Base-by-base conservation (phyloP, 2,888 invertebrate species). In the Plagiodera versicolora region DNA sequence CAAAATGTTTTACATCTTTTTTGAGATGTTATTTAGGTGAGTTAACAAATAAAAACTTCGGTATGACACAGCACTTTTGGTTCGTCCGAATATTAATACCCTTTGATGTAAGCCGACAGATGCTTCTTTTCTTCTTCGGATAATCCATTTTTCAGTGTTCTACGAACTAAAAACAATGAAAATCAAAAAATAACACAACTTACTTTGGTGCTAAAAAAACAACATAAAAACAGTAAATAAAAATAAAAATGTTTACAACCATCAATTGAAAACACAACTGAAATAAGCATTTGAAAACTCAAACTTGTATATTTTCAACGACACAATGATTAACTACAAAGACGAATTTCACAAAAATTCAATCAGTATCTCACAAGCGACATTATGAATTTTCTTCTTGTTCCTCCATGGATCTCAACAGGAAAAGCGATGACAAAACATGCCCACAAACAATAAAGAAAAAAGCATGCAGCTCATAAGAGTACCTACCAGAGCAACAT, bases 91-190 rank as follows among this genome's bases (percentile, higher is more conserved):
- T 50, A 56, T 83, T 82, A 89, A 82, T 88, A 89, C 75, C 88
- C 87, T 81, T 89, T 88, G 76, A 89, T 89, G 81, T 87, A 85
- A 68, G 89, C 86, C 73, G 89, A 88, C 72, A 90, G 85, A 79
- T 89, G 87, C 79, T 88, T 89, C 80, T 90, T 87, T 79, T 92
- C 92, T 80, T 92, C 91, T 75, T 90, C 90, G 65, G 89, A 89
- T 72, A 92, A 83, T 70, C 91, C 92, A 80, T 89, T 90, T 77
- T 90, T 90, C 74, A 92, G 81, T 65, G 92, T 92, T 80, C 92
- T 86, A 79, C 92, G 86, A 82, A 92, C 92, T 92, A 83, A 48
- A 69, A 60, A 55, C 60, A 55, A 61, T 56, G 50, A 47, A 16
- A 60, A 47, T 46, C 17, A 58, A 16, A 45, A 47, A 30, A 48